Evolutionary conservation across 1,140 invertebrate genomes (phyloP), one percentile per base, ranked within the genome.

Genomic region (Diabrotica undecimpunctata): DNA sequence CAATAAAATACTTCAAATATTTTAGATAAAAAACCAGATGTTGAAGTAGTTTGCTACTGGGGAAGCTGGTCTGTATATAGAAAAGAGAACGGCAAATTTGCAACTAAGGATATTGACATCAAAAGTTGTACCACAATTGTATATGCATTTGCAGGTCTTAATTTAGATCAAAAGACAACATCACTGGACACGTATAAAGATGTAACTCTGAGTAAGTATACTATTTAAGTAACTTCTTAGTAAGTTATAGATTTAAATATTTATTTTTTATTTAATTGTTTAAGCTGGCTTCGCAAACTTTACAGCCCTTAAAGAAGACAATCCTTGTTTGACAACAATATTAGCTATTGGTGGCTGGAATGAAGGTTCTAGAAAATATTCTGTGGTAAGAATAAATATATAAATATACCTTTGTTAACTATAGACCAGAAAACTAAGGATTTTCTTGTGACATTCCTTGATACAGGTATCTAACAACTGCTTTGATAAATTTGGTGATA

Each of bases 341-440:
- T 70, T 91, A 7, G 88, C 88, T 9, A 83, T 93, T 36, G 91
- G 91, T 8, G 91, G 91, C 11, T 92, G 90, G 89, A 88, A 87
- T 72, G 87, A 90, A 76, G 88, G 88, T 10, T 89, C 87, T 0
- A 76, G 77, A 7, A 88, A 84, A 66, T 91, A 87, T 76, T 90
- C 88, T 0, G 67, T 75, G 46, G 83, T 84, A 52, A 69, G 70
- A 13, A 58, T 61, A 10, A 7, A 5, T 46, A 25, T 4, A 25
- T 25, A 25, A 25, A 25, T 25, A 25, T 25, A 4, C 25, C 1
- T 25, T 25, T 25, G 4, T 25, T 25, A 25, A 25, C n/a, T n/a
- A n/a, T n/a, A n/a, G n/a, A n/a, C n/a, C n/a, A n/a, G n/a, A n/a
- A n/a, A n/a, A n/a, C n/a, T n/a, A n/a, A n/a, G n/a, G n/a, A n/a